Percentiles rank a stretch among this genome's conserved stretches.
phyloP scores from a whole-genome alignment of 2,797 vertebrate genomes.

The Falco berigora region DNA sequence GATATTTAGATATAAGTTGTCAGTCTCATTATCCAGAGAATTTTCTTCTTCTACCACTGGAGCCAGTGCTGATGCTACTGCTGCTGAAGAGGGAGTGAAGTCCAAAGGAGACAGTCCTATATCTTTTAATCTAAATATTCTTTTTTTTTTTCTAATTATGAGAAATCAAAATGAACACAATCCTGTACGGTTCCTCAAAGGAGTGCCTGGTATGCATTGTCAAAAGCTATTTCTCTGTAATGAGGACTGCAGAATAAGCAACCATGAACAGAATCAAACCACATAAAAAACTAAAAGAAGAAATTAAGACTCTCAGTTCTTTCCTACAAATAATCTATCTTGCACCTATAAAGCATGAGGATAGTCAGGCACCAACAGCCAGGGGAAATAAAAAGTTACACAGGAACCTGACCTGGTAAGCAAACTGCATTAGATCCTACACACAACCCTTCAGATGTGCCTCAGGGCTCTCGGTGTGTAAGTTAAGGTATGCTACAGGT shows the following conservation, averaged over 20 bases:
- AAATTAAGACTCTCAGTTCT: background rate
- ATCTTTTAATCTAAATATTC: background rate
- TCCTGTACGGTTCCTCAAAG: background rate
- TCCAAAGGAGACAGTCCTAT: background rate
- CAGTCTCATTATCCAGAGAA: background rate
- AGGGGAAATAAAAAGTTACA: background rate
- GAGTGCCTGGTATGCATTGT: background rate
- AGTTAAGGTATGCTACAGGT: too few species aligned
- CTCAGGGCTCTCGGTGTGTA: background rate
- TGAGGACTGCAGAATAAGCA: background rate
- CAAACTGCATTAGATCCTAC: background rate
- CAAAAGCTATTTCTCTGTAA: background rate
- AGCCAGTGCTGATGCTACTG: background rate
- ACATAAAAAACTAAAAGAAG: background rate
- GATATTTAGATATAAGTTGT: background rate
- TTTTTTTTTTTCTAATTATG: background rate
- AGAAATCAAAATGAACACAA: background rate
- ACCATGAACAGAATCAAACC: background rate
- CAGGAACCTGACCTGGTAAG: background rate
- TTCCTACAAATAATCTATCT: background rate
- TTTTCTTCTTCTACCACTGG: background rate
- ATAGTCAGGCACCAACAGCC: accelerated
- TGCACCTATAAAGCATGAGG: background rate
- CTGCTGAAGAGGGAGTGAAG: background rate
- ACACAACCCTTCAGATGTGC: background rate